These are phyloP conservation scores for Fragum sueziense DNA, from an alignment of 2,888 invertebrate genomes.

Conservation along the genomic window DNA sequence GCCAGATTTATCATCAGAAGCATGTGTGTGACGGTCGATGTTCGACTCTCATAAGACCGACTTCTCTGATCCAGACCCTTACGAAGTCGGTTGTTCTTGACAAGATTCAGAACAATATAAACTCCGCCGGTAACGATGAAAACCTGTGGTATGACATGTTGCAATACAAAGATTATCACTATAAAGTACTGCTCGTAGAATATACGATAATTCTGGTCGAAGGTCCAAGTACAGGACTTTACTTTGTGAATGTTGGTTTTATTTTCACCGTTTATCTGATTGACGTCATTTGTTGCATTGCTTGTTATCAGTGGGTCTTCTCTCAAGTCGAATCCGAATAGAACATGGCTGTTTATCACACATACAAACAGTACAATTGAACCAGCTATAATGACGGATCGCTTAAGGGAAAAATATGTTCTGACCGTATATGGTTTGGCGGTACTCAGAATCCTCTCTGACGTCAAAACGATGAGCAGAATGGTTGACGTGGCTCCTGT, in stretches of 20 bases:
- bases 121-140: background rate
- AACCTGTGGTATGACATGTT: background rate
- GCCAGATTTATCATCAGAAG: background rate
- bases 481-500: background rate
- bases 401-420: background rate
- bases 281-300: background rate
- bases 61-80: background rate
- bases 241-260: background rate
- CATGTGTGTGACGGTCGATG: constrained; percentile 2
- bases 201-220: background rate
- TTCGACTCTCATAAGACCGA: background rate
- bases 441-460: constrained; percentile 6
- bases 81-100: constrained; percentile 1
- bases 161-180: background rate
- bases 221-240: background rate
- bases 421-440: constrained; percentile 14
- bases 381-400: background rate
- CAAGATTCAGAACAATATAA: background rate
- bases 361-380: background rate
- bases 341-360: background rate
- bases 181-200: background rate
- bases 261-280: too few relatives aligned
- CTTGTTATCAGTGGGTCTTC: background rate
- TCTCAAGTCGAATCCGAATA: constrained; percentile 9
- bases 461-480: background rate